These are phyloP conservation scores for Acleris laterana DNA, from an alignment of 2,888 invertebrate genomes.

Conservation along the genomic window DNA sequence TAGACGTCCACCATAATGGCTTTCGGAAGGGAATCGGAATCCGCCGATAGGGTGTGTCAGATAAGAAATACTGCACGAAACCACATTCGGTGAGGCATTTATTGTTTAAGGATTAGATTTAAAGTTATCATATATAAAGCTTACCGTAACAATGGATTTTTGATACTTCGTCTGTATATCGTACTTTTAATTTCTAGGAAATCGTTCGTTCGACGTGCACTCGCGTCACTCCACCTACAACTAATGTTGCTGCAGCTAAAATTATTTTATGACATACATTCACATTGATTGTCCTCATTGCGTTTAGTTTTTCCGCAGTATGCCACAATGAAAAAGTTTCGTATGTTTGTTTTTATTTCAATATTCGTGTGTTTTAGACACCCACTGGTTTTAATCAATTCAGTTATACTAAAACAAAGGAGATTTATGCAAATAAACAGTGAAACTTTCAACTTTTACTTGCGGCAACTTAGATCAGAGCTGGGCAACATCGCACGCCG, in stretches of 20 bases:
- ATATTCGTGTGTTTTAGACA: too few species aligned
- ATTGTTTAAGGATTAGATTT: slow-evolving; percentile 4
- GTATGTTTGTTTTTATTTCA: neutral
- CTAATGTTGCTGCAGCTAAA: slow-evolving; percentile 51
- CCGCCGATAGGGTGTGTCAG: slow-evolving; percentile 76
- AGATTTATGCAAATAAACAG: too few species aligned
- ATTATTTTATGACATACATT: slow-evolving; percentile 28
- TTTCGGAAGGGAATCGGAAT: slow-evolving; percentile 49
- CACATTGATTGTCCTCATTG: slow-evolving; percentile 29
- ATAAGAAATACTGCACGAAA: slow-evolving; percentile 46
- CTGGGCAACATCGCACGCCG: slow-evolving; percentile 21
- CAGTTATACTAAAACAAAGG: too few species aligned
- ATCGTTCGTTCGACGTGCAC: slow-evolving; percentile 71
- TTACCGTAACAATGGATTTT: slow-evolving; percentile 52
- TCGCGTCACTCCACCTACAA: slow-evolving; percentile 61
- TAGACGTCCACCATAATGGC: slow-evolving; percentile 38
- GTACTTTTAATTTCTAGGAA: slow-evolving; percentile 57
- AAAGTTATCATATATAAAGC: slow-evolving; percentile 32
- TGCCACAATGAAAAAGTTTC: neutral
- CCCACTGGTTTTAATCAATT: too few species aligned
- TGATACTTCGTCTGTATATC: slow-evolving; percentile 46
- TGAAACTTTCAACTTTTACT: neutral
- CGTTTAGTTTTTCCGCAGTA: slow-evolving; percentile 18
- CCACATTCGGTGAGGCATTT: slow-evolving; percentile 4
- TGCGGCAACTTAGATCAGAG: slow-evolving; percentile 9